Evolutionary conservation across 2,797 vertebrate species (phyloP), one percentile per base, ranked within the genome.

Genomic region (Molothrus aeneus): DNA sequence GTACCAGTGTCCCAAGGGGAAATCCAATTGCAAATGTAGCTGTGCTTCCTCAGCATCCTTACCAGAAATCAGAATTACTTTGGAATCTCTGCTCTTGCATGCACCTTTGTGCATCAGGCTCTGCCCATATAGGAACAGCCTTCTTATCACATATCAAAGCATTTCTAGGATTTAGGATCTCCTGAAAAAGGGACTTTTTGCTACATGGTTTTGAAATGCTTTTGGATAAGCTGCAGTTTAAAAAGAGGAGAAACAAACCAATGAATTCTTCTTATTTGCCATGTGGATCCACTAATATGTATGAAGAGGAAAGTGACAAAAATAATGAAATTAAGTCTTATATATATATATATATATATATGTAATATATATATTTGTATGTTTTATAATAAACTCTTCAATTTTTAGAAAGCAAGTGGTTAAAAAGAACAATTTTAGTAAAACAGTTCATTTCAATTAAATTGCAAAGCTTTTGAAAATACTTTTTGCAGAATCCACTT

Each of bases 11-110:
- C 92, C 77, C 77, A 88, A 84, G 88, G 64, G 96, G 63, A 93
- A 94, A 95, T 94, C 63, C 50, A 79, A 60, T 86, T 81, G 72
- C 82, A 92, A 86, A 88, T 71, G 42, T 79, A 79, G 29, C 63
- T 75, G 20, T 86, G 40, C 17, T 77, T 88, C 75, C 59, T 51
- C 54, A 31, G n/a, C 61, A 34, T 70, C 78, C 70, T 79, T 47
- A 75, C 38, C 66, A 93, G 70, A 90, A 96, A 81, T 25, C 50
- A 63, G 47, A 69, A 72, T 79, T 80, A n/a, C 22, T 86, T 71
- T 88, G 66, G 82, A 86, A 84, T 84, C 28, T 19, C 57, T 88
- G 43, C 75, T 75, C 59, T 80, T 63, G 24, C 36, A 18, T 11
- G 10, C 47, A 79, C 31, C 63, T 69, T 69, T 86, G 28, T 50